Base-by-base conservation (phyloP, 2,888 invertebrate genomes). In the Macrosiphum euphorbiae region DNA sequence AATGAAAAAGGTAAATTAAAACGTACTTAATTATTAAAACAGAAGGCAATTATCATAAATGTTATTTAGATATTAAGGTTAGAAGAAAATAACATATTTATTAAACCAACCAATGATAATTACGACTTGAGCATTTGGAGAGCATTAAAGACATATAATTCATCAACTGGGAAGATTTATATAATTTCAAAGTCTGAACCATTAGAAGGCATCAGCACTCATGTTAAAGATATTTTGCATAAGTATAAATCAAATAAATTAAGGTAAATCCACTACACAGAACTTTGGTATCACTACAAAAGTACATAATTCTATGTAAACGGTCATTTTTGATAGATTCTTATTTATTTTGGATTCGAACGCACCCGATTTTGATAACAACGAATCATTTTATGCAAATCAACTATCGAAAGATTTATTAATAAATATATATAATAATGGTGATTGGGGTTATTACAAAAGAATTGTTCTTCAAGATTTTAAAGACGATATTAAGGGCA, bases 381-480 rank as follows among this genome's bases (percentile, higher is more conserved):
- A 85, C 1, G 52, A 86, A 3, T 11, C 85, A 1, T 94, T 94
- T 88, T 94, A 94, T 47, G 16, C n/a, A 11, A n/a, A 90, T 11
- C 90, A 94, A 55, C 35, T 94, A 28, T 44, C 44, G 1, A 92
- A 86, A 55, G 90, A 61, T 20, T 78, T 94, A 4, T 47, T 89
- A 26, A 28, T 94, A 2, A 94, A 94, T 35, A 90, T 94, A 47
- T 94, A 86, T 47, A 94, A 94, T 47, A 44, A 67, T 1, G 93
- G 90, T 5, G 67, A 87, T 24, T 94, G 94, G 94, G 94, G 90
- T 24, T 67, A 28, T 0, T 90, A 86, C 26, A 94, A 90, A 52
- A 94, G 1, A 52, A 55, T 24, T 0, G 20, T 8, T 52, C 7
- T 88, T 20, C 41, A 78, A 44, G 1, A 84, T 52, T 16, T 84